These are phyloP conservation scores for Esox masquinongy DNA, from an alignment of 2,797 vertebrate species.

Conservation along the genomic window DNA sequence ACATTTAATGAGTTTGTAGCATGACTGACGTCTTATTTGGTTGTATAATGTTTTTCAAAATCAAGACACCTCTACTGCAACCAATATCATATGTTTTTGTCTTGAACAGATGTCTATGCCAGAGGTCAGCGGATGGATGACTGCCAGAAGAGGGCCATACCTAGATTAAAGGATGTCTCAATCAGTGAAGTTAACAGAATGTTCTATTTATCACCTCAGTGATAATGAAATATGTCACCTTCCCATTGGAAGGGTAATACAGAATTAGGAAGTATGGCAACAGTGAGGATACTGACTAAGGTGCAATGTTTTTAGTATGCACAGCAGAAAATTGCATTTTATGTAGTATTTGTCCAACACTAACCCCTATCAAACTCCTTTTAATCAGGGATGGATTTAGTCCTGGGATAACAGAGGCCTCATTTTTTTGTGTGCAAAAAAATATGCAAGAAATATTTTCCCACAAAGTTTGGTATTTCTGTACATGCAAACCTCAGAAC, in stretches of 20 bases:
- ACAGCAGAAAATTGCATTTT: not conserved
- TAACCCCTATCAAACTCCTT: not conserved
- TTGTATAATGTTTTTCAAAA: not conserved
- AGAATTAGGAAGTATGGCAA: not conserved
- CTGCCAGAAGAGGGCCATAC: conserved; percentile 78
- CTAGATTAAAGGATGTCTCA: conserved; percentile 83
- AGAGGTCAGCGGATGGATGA: conserved; percentile 77
- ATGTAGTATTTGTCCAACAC: not conserved
- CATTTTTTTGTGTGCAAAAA: too few species aligned
- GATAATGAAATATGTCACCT: not conserved
- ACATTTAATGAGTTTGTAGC: not conserved
- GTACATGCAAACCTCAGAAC: too few species aligned
- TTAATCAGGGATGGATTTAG: too few species aligned
- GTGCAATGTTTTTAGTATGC: not conserved
- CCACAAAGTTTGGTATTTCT: too few species aligned
- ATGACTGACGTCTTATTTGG: not conserved
- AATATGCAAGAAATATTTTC: too few species aligned
- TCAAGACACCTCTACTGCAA: not conserved
- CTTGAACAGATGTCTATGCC: conserved; percentile 82
- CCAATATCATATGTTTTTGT: not conserved
- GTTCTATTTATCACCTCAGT: conserved; percentile 78
- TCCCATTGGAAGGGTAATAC: not conserved
- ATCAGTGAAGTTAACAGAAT: conserved; percentile 89
- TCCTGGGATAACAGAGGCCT: too few species aligned
- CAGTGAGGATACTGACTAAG: not conserved